A percentile compares a stretch with the other conserved stretches of the same genome.
Conservation (phyloP, 2,888 invertebrate species). For the Troglohyphantes excavatus region DNA sequence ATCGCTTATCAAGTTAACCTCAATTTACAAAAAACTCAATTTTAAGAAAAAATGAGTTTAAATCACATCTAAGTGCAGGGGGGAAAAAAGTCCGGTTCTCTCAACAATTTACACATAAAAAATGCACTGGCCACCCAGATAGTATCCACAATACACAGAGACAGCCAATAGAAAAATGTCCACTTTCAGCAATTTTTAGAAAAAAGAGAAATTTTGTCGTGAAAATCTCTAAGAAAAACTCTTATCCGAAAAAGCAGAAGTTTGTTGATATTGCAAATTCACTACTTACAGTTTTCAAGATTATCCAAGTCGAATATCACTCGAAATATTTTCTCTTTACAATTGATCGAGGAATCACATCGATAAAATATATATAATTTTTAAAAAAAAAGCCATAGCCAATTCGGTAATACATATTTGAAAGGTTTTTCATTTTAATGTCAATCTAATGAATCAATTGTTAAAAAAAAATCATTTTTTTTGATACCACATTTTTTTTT, state of each 20-base stretch:
- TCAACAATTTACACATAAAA: constrained; percentile 65
- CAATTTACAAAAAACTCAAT: constrained; percentile 13
- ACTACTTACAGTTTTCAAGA: not conserved
- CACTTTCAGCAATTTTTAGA: constrained; percentile 1
- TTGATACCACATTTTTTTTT: too few species aligned
- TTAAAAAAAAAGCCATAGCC: too few species aligned
- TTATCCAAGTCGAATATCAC: not conserved
- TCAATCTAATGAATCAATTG: too few species aligned
- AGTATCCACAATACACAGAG: constrained; percentile 14
- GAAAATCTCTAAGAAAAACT: too few species aligned
- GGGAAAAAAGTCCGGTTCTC: constrained; percentile 48
- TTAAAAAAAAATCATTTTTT: too few species aligned
- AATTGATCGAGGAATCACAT: not conserved
- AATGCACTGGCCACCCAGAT: constrained; percentile 40
- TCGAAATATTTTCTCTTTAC: not conserved
- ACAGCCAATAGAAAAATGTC: constrained; percentile 13
- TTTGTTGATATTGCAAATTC: not conserved
- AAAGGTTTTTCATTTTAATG: too few species aligned
- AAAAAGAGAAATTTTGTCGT: not conserved
- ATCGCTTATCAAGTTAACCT: constrained; percentile 18
- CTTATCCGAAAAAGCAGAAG: not conserved
- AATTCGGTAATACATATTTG: too few species aligned
- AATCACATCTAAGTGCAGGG: constrained; percentile 57
- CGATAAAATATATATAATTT: too few species aligned
- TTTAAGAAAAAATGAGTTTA: not conserved